Evolutionary conservation across 2,113 vertebrate genomes (phyloP), one percentile per base, ranked within the genome.

Genomic region (Dromiciops gliroides): DNA sequence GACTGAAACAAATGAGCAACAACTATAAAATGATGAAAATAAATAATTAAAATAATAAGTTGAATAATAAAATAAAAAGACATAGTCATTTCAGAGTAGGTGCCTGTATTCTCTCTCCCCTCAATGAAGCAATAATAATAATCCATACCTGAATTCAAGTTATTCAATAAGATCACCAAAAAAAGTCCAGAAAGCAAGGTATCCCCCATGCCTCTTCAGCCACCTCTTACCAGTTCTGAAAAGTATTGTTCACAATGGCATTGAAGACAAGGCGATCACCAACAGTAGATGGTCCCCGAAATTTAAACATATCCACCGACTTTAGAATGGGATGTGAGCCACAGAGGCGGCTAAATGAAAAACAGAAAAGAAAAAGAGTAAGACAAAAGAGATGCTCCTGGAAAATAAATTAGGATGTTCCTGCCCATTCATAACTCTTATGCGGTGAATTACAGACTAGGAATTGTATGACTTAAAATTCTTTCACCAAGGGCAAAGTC

Each of bases 261-360:
- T 97, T 99, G 98, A 99, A 99, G 75, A 99, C 97, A 1, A 99
- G 98, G 24, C 98, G 98, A 95, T 99, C 99, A 8, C 99, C 99
- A 28, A 99, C 97, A 0, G 98, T 90, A 0, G 99, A 99, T 0
- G 99, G 98, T 25, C 99, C 99, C 96, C 98, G 98, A 96, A 99
- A 99, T 83, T 99, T 98, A 96, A 99, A 99, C 98, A 99, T 99
- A 75, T 99, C 98, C 28, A 99, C 98, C 0, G 98, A 98, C 93
- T 98, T 98, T 92, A 99, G 96, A 91, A 98, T 3, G 1, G 98
- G 98, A 51, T 98, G 97, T 0, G 95, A 98, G 25, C 0, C 50
- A 94, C 98, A 99, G 19, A 99, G 98, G 50, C 96, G 97, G 88
- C 99, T 99, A 96, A 22, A 92, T 95, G 94, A 91, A 90, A 93